A percentile compares a stretch with the other conserved stretches of the same genome.
Evolutionary conservation across 2,113 vertebrate species (phyloP).

Genomic region (Eleginops maclovinus): DNA sequence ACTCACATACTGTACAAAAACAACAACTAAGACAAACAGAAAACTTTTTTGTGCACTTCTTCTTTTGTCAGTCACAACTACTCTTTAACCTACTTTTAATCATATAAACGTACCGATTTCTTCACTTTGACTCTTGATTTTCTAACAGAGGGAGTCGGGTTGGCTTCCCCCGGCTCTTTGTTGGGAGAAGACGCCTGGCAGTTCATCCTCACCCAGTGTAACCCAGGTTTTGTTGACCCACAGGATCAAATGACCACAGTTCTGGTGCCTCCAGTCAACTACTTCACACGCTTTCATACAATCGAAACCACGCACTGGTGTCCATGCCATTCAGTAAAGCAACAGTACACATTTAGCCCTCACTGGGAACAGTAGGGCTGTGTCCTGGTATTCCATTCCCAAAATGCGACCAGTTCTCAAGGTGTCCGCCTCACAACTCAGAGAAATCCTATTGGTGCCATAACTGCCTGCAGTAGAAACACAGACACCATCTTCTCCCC

Average conservation of each 20-base stretch:
- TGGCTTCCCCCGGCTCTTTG: constrained; percentile 16
- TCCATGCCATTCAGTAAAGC: constrained; percentile 30
- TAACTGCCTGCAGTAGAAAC: constrained; percentile 3
- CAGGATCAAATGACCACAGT: constrained; percentile 12
- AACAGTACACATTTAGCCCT: constrained; percentile 4
- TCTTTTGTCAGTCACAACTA: constrained; percentile 28
- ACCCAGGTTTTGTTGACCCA: neutral
- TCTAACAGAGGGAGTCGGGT: constrained; percentile 40
- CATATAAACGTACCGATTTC: constrained; percentile 68
- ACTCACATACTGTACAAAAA: constrained; percentile 32
- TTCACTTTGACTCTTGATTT: constrained; percentile 76
- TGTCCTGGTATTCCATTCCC: neutral
- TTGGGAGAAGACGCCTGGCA: constrained; percentile 24
- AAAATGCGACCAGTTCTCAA: constrained; percentile 13
- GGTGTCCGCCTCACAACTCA: neutral
- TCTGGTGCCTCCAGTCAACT: constrained; percentile 19
- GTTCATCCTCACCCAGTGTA: constrained; percentile 54
- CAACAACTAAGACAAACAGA: constrained; percentile 26
- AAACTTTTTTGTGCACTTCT: constrained; percentile 10
- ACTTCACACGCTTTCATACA: constrained; percentile 15
- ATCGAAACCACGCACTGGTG: constrained; percentile 3
- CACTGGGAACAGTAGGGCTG: neutral
- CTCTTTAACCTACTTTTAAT: neutral
- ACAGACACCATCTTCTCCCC: constrained; percentile 15
- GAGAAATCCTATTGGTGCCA: constrained; percentile 3